phyloP scores from a whole-genome alignment of 2,888 invertebrate species.

The Exocentrus adspersus region DNA sequence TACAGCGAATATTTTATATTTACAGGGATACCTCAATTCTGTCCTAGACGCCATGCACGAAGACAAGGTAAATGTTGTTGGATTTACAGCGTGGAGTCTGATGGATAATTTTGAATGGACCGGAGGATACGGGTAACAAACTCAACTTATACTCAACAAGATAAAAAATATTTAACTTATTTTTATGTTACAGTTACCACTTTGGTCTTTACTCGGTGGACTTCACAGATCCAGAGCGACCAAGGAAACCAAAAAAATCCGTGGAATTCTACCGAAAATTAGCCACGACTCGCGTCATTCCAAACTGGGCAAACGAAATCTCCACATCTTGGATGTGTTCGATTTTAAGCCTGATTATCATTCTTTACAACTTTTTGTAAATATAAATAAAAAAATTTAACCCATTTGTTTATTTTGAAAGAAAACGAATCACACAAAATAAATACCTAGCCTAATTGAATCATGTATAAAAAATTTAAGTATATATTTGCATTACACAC shows the following conservation, averaged over 20 bases:
- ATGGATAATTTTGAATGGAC: conserved; percentile 64
- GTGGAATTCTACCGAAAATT: conserved; percentile 66
- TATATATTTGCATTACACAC: no score
- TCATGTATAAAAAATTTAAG: no score
- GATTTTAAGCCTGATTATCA: no score
- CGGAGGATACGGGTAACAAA: conserved; percentile 58
- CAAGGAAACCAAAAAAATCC: conserved; percentile 71
- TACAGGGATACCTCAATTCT: conserved; percentile 62
- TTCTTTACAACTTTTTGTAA: no score
- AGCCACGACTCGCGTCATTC: conserved; percentile 56
- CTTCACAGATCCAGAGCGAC: conserved; percentile 67
- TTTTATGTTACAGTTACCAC: conserved; percentile 63
- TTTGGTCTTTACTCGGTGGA: conserved; percentile 76
- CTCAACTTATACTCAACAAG: not conserved
- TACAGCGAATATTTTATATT: no score
- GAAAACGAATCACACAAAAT: no score
- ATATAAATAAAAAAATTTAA: no score
- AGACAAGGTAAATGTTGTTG: conserved; percentile 52
- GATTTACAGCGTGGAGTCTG: conserved; percentile 47
- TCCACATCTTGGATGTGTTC: not conserved
- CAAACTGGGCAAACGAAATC: not conserved
- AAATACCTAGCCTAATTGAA: no score
- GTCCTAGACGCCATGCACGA: conserved; percentile 56
- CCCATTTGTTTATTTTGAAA: no score
- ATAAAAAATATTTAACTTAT: conserved; percentile 47